These are phyloP conservation scores for Xanthia togata DNA, from an alignment of 2,888 invertebrate genomes.

Conservation along the genomic window DNA sequence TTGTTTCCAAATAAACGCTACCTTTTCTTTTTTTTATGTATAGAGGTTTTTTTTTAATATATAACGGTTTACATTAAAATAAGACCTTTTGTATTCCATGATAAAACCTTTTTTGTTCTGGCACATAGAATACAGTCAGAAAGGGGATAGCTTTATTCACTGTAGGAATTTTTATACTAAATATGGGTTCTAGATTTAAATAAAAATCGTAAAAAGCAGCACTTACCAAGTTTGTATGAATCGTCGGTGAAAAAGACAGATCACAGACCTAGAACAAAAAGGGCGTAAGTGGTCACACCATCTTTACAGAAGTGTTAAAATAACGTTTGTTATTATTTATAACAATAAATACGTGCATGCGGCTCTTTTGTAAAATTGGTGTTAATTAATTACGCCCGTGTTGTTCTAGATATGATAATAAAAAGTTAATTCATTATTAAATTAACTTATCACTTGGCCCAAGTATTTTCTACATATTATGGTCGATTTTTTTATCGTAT, in stretches of 20 bases:
- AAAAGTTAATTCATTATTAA: constrained; percentile 17
- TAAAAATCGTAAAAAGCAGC: constrained; percentile 31
- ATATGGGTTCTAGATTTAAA: not conserved
- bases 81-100: not conserved
- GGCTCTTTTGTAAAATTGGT: constrained; percentile 56
- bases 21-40: no score
- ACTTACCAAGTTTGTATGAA: constrained; percentile 58
- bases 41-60: no score
- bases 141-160: not conserved
- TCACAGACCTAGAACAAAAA: constrained; percentile 60
- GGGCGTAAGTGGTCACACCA: constrained; percentile 58
- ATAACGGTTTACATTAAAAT: no score
- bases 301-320: constrained; percentile 43
- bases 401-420: constrained; percentile 54
- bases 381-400: constrained; percentile 54
- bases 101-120: not conserved
- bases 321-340: constrained; percentile 44
- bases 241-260: constrained; percentile 60
- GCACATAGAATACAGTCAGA: not conserved
- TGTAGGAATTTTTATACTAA: not conserved
- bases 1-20: no score
- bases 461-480: constrained; percentile 2
- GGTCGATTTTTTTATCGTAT: not conserved
- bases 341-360: constrained; percentile 35
- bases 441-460: constrained; percentile 5